phyloP scores from a whole-genome alignment of 2,113 vertebrate genomes.

The Tenebrosternarchus preto region DNA sequence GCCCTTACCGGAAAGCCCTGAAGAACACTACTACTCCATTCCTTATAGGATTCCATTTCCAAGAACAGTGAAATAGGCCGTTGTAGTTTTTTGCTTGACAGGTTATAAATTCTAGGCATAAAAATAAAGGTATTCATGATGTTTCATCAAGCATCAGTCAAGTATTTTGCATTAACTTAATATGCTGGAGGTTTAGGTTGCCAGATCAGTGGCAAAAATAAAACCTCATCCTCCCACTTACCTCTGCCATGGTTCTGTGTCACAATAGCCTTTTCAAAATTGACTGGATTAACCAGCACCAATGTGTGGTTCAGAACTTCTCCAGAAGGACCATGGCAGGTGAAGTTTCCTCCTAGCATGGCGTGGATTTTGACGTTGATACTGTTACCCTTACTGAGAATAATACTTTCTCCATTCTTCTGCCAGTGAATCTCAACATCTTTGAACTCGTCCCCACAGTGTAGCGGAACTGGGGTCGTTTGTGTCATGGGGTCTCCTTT shows the following conservation, averaged over 20 bases:
- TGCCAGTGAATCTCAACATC: constrained; percentile 65
- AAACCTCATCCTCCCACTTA: constrained; percentile 25
- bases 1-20: constrained; percentile 62
- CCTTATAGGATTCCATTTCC: constrained; percentile 57
- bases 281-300: constrained; percentile 64
- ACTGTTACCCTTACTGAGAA: constrained; percentile 53
- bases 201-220: background rate
- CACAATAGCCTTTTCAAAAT: constrained; percentile 63
- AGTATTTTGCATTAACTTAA: background rate
- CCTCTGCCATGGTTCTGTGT: constrained; percentile 22
- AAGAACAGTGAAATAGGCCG: constrained; percentile 69
- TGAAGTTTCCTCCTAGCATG: constrained; percentile 72
- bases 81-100: constrained; percentile 70
- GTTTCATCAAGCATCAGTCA: background rate
- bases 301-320: constrained; percentile 71
- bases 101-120: constrained; percentile 62
- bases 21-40: constrained; percentile 45
- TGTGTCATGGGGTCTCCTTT: constrained; percentile 27
- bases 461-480: constrained; percentile 44
- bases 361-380: constrained; percentile 61
- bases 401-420: constrained; percentile 57
- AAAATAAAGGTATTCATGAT: constrained; percentile 2
- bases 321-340: constrained; percentile 63
- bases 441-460: constrained; percentile 63
- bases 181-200: background rate